These are phyloP conservation scores for Nomada fucata DNA, from an alignment of 2,888 invertebrate genomes.

Conservation along the genomic window DNA sequence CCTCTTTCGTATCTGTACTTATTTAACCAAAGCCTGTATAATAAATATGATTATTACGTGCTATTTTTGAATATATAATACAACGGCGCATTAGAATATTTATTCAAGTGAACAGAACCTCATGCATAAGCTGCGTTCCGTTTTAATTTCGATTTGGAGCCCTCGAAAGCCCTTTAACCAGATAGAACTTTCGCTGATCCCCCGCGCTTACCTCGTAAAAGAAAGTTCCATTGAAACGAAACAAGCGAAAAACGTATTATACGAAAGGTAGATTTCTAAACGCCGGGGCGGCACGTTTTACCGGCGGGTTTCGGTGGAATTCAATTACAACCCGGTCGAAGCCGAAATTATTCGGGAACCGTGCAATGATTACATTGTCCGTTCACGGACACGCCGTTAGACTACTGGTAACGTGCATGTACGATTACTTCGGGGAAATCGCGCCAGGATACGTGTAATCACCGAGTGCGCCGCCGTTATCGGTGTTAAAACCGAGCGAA, in stretches of 20 bases:
- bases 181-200: not conserved
- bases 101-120: too few relatives aligned
- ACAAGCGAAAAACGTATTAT: not conserved
- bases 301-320: not conserved
- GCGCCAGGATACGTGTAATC: slow-evolving; percentile 27
- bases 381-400: slow-evolving; percentile 9
- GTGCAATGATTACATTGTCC: slow-evolving; percentile 36
- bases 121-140: too few relatives aligned
- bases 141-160: too few relatives aligned
- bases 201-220: not conserved
- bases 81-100: too few relatives aligned
- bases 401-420: slow-evolving; percentile 17
- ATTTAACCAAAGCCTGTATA: too few relatives aligned
- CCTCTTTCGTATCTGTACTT: too few relatives aligned
- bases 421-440: slow-evolving; percentile 51
- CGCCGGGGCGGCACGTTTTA: not conserved
- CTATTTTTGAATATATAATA: too few relatives aligned
- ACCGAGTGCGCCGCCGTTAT: not conserved
- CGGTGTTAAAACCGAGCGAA: slow-evolving; percentile 2
- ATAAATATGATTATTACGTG: too few relatives aligned
- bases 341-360: slow-evolving; percentile 16
- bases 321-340: slow-evolving; percentile 20
- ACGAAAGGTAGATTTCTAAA: not conserved
- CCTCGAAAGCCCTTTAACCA: not conserved
- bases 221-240: not conserved